phyloP scores from a whole-genome alignment of 2,797 vertebrate genomes.

The Hybognathus amarus region DNA sequence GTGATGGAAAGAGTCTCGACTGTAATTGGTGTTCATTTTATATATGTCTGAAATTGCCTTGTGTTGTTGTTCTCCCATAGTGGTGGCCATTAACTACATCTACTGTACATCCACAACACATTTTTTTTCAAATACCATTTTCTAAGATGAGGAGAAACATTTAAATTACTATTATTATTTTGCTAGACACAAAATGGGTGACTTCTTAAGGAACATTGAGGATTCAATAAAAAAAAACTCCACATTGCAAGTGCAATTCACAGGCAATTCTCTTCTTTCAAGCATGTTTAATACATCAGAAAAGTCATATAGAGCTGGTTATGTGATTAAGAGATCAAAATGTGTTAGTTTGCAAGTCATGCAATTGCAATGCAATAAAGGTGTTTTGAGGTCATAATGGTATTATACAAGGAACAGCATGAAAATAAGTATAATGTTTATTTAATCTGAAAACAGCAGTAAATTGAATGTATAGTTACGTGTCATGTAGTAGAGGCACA shows the following conservation, averaged over 20 bases:
- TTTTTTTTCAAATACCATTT: not conserved
- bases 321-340: not conserved
- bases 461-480: not conserved
- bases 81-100: not conserved
- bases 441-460: too few relatives aligned
- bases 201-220: not conserved
- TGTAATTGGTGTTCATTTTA: conserved; percentile 19
- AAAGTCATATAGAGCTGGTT: not conserved
- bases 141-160: not conserved
- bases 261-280: fast-evolving
- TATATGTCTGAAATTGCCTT: not conserved
- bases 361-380: not conserved
- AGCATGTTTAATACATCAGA: not conserved
- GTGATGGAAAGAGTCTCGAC: not conserved
- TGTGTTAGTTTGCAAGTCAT: not conserved
- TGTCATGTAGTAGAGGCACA: not conserved
- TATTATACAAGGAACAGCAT: not conserved
- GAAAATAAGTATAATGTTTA: not conserved
- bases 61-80: not conserved
- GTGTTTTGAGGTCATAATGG: not conserved
- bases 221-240: too few relatives aligned
- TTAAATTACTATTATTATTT: not conserved
- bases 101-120: not conserved
- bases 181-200: not conserved
- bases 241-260: too few relatives aligned